phyloP scores from a whole-genome alignment of 64 coral and sea anemone species.

The Porites australiensis region DNA sequence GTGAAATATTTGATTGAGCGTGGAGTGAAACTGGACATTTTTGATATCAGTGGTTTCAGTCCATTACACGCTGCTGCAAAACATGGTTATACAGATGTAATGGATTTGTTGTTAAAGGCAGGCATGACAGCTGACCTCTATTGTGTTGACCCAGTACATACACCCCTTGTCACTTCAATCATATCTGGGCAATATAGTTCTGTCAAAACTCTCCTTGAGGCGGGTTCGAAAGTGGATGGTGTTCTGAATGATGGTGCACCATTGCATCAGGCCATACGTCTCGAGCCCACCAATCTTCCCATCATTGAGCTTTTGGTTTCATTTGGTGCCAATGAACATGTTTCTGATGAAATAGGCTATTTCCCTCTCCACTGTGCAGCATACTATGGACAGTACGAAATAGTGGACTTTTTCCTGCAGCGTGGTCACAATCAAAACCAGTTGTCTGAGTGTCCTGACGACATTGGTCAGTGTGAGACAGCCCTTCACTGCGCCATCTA shows the following conservation, averaged over 20 bases:
- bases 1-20: conserved; percentile 14
- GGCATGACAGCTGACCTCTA: not conserved
- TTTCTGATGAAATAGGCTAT: conserved; percentile 51
- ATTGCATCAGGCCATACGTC: conserved; percentile 47
- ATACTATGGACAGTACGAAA: conserved; percentile 34
- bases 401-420: conserved; percentile 23
- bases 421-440: conserved; percentile 31
- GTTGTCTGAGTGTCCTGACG: conserved; percentile 45
- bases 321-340: conserved; percentile 34
- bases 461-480: conserved; percentile 40
- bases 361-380: conserved; percentile 50
- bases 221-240: conserved; percentile 34
- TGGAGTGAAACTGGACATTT: conserved; percentile 27
- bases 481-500: conserved; percentile 35
- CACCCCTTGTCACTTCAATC: conserved; percentile 30
- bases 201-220: conserved; percentile 36
- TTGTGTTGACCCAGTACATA: conserved; percentile 2
- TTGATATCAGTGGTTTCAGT: conserved; percentile 38
- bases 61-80: conserved; percentile 46
- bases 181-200: conserved; percentile 33
- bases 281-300: conserved; percentile 28
- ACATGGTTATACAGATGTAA: conserved; percentile 18
- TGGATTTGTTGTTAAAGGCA: conserved; percentile 27
- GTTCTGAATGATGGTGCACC: conserved; percentile 23
- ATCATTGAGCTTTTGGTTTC: conserved; percentile 36